A percentile compares a stretch with the other conserved stretches of the same genome.
Evolutionary conservation across 2,797 vertebrate species (phyloP).

Genomic region (Lutjanus campechanus): DNA sequence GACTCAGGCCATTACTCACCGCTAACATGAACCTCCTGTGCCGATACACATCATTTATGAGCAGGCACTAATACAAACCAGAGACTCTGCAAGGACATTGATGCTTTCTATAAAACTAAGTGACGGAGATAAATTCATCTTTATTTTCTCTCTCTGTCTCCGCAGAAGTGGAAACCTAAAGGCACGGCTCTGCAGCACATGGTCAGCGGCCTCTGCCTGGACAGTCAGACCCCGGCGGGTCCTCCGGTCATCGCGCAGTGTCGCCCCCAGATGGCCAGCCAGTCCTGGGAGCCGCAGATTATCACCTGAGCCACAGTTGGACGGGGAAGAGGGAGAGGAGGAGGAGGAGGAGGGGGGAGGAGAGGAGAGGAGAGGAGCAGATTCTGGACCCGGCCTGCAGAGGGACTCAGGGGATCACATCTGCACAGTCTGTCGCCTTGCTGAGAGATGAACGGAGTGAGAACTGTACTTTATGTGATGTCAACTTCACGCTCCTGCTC

Average conservation of each 20-base stretch:
- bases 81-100: background rate
- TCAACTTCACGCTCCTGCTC: slow-evolving; percentile 63
- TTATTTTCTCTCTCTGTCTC: background rate
- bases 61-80: slow-evolving; percentile 16
- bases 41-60: slow-evolving; percentile 28
- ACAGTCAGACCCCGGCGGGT: slow-evolving; percentile 86
- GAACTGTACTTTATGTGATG: slow-evolving; percentile 62
- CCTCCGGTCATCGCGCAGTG: slow-evolving; percentile 91
- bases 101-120: background rate
- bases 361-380: slow-evolving; percentile 22
- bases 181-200: slow-evolving; percentile 93
- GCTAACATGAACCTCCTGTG: slow-evolving; percentile 67
- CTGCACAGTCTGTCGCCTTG: slow-evolving; percentile 65
- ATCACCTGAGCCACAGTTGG: slow-evolving; percentile 87
- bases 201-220: slow-evolving; percentile 94
- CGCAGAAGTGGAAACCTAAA: slow-evolving; percentile 96
- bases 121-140: slow-evolving; percentile 3
- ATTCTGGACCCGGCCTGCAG: slow-evolving; percentile 52
- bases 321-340: background rate
- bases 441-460: slow-evolving; percentile 57
- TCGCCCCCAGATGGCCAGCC: slow-evolving; percentile 90
- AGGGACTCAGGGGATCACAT: slow-evolving; percentile 55
- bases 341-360: background rate
- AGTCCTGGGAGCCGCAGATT: slow-evolving; percentile 95
- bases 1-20: slow-evolving; percentile 67